Base-by-base conservation (phyloP, 2,113 vertebrate genomes). In the Mesoclemmys tuberculata region DNA sequence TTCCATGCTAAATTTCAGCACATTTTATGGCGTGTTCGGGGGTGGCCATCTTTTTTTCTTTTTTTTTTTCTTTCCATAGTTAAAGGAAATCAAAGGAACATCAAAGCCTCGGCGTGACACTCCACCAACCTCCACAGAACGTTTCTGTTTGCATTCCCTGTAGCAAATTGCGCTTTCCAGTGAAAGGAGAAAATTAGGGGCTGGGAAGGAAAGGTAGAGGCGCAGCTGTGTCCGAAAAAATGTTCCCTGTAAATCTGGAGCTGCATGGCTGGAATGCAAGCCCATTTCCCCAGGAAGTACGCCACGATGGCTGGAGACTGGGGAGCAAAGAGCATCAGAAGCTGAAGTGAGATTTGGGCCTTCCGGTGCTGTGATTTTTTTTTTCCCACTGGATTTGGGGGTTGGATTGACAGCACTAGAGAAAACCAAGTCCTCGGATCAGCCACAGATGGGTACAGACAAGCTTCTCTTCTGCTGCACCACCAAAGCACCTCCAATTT, bases 61-160 rank as follows among this genome's bases (percentile, higher is more conserved):
- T 11, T 7, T 21, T 11, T 7, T 46, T 82, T 46, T 10, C 16
- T 89, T 92, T 90, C 68, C 87, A 26, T 85, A 26, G 49, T 87
- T 80, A 94, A 92, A 93, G 49, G n/a, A 87, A 94, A 94, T 85
- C 91, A 93, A 92, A 93, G n/a, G 64, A 49, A 89, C 87, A 71
- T 90, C 88, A 89, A 87, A 92, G 85, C 64, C 52, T 52, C 74
- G 4, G 48, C 55, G 46, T 90, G 92, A 88, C 56, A 82, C 68
- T 41, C 56, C 31, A 27, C 61, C 56, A 80, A 55, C 55, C 61
- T 84, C 85, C 12, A 10, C 27, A 27, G 58, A 29, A 56, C 58
- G 21, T 22, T 79, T 49, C 80, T 89, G 79, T 88, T 84, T 89
- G 93, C 74, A 82, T 92, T 89, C 91, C 93, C 90, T 84, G 75